Evolutionary conservation across 2,888 invertebrate species (phyloP).

Genomic region (Actias luna): DNA sequence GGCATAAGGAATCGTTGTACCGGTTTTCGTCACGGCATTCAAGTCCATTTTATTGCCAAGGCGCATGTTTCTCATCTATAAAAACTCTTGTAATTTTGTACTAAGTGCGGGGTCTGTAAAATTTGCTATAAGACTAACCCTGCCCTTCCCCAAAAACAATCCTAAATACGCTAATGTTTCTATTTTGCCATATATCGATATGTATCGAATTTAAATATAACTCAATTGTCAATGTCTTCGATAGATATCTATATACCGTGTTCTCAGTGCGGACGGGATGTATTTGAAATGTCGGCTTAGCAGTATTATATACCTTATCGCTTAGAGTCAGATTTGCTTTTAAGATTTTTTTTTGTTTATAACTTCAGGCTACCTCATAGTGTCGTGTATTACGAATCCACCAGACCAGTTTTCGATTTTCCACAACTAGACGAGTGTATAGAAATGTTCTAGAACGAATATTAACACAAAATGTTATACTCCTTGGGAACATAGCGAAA

Average conservation of each 20-base stretch:
- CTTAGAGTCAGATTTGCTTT: constrained; percentile 48
- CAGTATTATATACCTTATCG: constrained; percentile 68
- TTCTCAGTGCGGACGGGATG: constrained; percentile 24
- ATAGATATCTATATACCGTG: constrained; percentile 21
- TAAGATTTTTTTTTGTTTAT: constrained; percentile 39
- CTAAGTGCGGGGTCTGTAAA: no score
- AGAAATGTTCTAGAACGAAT: constrained; percentile 7
- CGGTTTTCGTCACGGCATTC: no score
- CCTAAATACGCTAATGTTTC: not conserved
- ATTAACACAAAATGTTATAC: constrained; percentile 31
- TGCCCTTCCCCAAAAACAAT: not conserved
- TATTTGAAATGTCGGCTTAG: constrained; percentile 58
- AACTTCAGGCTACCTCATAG: constrained; percentile 69
- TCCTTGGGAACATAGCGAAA: constrained; percentile 43
- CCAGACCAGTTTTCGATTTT: constrained; percentile 23
- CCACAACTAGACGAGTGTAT: not conserved
- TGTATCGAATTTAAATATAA: constrained; percentile 18
- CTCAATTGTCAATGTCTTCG: constrained; percentile 13
- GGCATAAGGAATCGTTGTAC: no score
- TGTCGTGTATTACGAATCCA: constrained; percentile 52
- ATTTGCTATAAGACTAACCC: not conserved
- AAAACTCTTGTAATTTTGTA: no score
- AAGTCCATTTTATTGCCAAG: no score
- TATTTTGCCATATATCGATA: constrained; percentile 22
- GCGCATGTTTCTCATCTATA: no score